Conservation (phyloP, 1,140 invertebrate genomes). For the Drosophila tani region DNA sequence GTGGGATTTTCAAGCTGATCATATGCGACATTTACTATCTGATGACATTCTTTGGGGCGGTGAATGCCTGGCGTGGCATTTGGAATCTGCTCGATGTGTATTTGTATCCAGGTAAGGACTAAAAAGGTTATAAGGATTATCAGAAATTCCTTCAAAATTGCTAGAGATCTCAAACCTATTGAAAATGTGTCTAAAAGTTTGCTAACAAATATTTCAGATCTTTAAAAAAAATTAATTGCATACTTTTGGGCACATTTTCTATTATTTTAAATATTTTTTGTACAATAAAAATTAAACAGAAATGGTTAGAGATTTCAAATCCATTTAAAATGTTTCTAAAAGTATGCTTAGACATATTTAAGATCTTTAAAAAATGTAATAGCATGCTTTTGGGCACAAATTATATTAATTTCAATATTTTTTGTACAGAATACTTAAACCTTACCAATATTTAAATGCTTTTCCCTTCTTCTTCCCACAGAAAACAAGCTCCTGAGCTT, state of each 20-base stretch:
- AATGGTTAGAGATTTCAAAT: not conserved
- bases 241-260: no score
- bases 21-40: conserved; percentile 91
- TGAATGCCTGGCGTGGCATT: conserved; percentile 94
- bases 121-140: not conserved
- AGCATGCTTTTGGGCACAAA: no score
- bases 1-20: conserved; percentile 88
- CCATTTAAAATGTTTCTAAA: not conserved
- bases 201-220: no score
- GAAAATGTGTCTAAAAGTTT: not conserved
- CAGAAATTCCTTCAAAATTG: no score
- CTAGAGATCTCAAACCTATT: not conserved
- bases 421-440: no score
- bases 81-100: conserved; percentile 93
- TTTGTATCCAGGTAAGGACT: conserved; percentile 88
- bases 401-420: no score
- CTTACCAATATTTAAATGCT: not conserved
- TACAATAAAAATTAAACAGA: no score
- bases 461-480: conserved; percentile 66
- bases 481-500: conserved; percentile 90
- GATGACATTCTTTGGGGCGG: conserved; percentile 91
- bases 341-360: no score
- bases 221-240: no score
- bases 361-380: no score
- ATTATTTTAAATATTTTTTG: no score